Base-by-base conservation (phyloP, 2,113 vertebrate species). In the Hemichromis elongatus region DNA sequence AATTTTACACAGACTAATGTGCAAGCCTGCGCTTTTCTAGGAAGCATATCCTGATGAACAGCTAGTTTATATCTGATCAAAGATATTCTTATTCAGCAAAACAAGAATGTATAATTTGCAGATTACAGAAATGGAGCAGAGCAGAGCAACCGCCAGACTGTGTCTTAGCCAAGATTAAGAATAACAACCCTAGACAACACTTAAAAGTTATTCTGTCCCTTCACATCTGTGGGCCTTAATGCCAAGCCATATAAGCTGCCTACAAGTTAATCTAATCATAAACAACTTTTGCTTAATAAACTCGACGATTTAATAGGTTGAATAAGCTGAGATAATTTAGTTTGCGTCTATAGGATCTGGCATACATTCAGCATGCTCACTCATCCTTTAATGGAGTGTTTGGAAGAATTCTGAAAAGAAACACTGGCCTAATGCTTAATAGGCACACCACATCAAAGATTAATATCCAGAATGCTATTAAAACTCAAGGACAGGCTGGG, bases 391-490 rank as follows among this genome's bases (percentile, higher is more conserved):
- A 93, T 94, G 83, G 88, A 90, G 89, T 93, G 94, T 94, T 94
- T 95, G 93, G 93, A 86, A 75, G 92, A 92, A 93, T 93, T 91
- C 81, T 85, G 92, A 92, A 92, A 94, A 88, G 92, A 93, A 91
- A 92, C 90, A 88, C 83, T 93, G 85, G 88, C 88, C 93, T 92
- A 92, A 94, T 90, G 90, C 93, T 95, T 95, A 95, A 95, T 92
- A 95, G 90, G 92, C 95, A 85, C 86, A 79, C 87, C 92, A 87
- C 94, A 95, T 96, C 94, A 95, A 95, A 96, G 95, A 96, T 96
- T 96, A 95, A 95, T 95, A 96, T 95, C 95, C 93, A 95, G 93
- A 95, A 95, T 94, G 94, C 95, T 95, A 96, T 96, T 96, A 95
- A 96, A 95, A 92, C 95, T 94, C 96, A 96, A 96, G 96, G 95